Evolutionary conservation across 2,888 invertebrate genomes (phyloP).

Genomic region (Nudaria mundana): DNA sequence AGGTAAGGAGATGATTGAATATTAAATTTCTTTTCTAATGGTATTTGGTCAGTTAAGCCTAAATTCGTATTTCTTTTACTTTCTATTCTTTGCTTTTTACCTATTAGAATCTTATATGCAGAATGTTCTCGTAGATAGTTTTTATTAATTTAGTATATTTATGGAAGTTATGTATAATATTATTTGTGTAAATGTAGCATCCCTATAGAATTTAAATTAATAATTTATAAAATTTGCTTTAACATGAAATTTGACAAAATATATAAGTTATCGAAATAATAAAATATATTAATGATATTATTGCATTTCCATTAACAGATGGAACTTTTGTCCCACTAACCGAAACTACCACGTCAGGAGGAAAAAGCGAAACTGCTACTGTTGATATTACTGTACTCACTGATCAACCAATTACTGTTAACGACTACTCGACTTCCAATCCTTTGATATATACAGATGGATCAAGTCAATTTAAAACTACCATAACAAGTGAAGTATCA

Average conservation of each 20-base stretch:
- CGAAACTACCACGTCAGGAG: constrained; percentile 57
- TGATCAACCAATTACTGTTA: constrained; percentile 23
- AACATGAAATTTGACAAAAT: constrained; percentile 13
- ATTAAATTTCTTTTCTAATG: constrained; percentile 12
- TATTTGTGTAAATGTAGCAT: background rate
- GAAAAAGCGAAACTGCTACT: constrained; percentile 39
- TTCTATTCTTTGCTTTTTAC: constrained; percentile 16
- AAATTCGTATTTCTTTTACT: constrained; percentile 22
- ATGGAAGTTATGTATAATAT: constrained; percentile 5
- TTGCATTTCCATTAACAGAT: constrained; percentile 78
- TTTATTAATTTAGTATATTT: constrained; percentile 6
- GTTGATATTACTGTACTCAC: constrained; percentile 38
- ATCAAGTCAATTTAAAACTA: constrained; percentile 9
- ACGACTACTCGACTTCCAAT: constrained; percentile 13
- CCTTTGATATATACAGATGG: constrained; percentile 3
- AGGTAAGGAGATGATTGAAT: background rate
- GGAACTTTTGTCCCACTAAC: constrained; percentile 76
- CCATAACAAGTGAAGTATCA: constrained; percentile 12
- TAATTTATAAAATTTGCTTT: background rate
- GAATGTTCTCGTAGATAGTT: constrained; percentile 23
- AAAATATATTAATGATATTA: constrained; percentile 49
- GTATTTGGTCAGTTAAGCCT: constrained; percentile 36
- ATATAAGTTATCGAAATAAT: constrained; percentile 14
- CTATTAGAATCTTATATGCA: constrained; percentile 12
- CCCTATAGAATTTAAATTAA: background rate